These are phyloP conservation scores for Okapia johnstoni DNA, from an alignment of 2,113 vertebrate species.

Conservation along the genomic window DNA sequence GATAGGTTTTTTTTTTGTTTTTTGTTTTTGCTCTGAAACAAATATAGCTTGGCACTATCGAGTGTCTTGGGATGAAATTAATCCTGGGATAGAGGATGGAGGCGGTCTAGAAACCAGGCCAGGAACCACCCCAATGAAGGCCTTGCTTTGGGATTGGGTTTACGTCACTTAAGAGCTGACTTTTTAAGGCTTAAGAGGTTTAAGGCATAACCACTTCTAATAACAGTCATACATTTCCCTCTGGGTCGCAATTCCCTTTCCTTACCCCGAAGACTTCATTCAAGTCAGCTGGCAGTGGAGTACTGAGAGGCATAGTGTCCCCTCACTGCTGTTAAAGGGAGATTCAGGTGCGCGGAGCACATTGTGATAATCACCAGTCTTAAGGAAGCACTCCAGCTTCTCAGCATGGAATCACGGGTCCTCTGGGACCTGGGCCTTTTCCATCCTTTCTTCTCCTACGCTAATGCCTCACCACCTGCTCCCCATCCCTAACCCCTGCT, in stretches of 20 bases:
- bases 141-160: neutral
- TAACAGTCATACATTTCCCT: neutral
- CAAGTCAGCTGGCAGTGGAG: too few species aligned
- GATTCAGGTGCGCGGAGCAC: rapidly evolving
- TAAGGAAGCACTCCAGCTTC: neutral
- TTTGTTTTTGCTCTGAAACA: neutral
- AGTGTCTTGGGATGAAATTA: neutral
- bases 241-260: neutral
- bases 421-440: neutral
- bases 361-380: neutral
- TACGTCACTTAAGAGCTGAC: neutral
- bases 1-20: neutral
- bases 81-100: neutral
- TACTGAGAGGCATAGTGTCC: neutral
- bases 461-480: neutral
- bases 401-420: neutral
- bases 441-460: neutral
- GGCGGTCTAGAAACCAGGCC: neutral
- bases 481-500: neutral
- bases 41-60: neutral
- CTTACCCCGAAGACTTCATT: neutral
- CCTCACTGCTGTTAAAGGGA: neutral
- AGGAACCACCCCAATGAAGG: neutral
- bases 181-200: neutral
- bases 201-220: neutral